These are phyloP conservation scores for Paramormyrops hopkinsi DNA, from an alignment of 2,797 vertebrate species.

Conservation along the genomic window DNA sequence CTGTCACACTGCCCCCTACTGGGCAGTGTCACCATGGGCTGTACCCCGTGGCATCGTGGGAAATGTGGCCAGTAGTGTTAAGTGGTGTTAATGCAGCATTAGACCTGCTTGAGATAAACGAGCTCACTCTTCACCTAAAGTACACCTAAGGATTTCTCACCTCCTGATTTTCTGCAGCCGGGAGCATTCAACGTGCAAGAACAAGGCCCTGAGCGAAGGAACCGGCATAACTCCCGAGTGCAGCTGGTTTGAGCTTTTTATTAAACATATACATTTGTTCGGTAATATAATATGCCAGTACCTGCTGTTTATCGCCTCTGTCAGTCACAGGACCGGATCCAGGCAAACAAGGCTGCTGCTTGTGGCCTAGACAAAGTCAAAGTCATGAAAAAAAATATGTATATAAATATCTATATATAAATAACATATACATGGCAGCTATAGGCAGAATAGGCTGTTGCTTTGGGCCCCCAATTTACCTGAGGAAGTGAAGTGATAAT, in stretches of 20 bases:
- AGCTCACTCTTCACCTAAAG: not conserved
- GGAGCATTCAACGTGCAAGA: constrained; percentile 59
- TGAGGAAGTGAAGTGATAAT: not conserved
- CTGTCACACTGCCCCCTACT: not conserved
- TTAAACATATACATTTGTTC: not conserved
- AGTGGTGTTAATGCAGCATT: not conserved
- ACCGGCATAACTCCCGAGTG: constrained; percentile 38
- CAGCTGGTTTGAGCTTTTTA: constrained; percentile 52
- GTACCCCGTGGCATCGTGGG: not conserved
- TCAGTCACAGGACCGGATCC: not conserved
- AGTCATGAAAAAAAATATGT: not conserved
- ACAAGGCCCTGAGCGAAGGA: constrained; percentile 55
- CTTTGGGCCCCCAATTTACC: not conserved
- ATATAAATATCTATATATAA: not conserved
- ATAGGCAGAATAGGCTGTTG: not conserved
- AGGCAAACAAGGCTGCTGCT: not conserved
- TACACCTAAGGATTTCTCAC: not conserved
- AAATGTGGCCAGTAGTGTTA: not conserved
- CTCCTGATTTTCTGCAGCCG: constrained; percentile 45
- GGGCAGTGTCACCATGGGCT: not conserved
- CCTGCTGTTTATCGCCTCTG: not conserved
- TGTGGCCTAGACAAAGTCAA: not conserved
- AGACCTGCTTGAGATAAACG: not conserved
- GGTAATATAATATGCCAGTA: not conserved
- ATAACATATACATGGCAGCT: not conserved